A percentile compares a stretch with the other conserved stretches of the same genome.
phyloP scores from a whole-genome alignment of 2,113 vertebrate genomes.

The Amphiprion percula region DNA sequence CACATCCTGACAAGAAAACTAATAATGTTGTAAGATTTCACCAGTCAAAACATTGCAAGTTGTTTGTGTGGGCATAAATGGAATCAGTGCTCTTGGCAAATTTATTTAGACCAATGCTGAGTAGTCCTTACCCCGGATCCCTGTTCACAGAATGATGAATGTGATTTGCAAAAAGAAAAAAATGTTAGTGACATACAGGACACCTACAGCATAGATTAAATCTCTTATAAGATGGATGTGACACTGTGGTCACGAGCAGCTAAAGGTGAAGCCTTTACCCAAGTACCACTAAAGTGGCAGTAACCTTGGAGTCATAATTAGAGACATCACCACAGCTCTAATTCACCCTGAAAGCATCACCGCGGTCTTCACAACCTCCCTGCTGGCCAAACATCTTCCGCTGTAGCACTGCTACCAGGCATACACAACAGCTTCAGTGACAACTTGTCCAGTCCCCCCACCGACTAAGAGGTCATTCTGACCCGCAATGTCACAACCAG shows the following conservation, averaged over 20 bases:
- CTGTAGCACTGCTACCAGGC: slow-evolving; percentile 15
- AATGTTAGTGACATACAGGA: background rate
- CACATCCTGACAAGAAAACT: slow-evolving; percentile 9
- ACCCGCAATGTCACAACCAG: slow-evolving; percentile 4
- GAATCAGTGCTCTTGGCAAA: background rate
- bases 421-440: slow-evolving; percentile 17
- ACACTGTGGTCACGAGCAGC: background rate
- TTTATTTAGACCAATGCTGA: slow-evolving; percentile 6
- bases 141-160: slow-evolving; percentile 3
- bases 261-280: background rate
- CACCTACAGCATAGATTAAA: background rate
- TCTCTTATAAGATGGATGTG: slow-evolving; percentile 11
- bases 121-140: background rate
- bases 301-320: slow-evolving; percentile 20
- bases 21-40: background rate
- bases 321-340: slow-evolving; percentile 14
- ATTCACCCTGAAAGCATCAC: slow-evolving; percentile 30
- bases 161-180: slow-evolving; percentile 4
- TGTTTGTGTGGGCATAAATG: background rate
- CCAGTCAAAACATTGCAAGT: slow-evolving; percentile 5
- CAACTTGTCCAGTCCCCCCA: slow-evolving; percentile 1
- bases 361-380: slow-evolving; percentile 21
- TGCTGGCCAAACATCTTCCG: slow-evolving; percentile 28
- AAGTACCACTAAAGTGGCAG: too few relatives aligned
- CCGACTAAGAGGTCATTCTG: slow-evolving; percentile 11